Evolutionary conservation across 2,797 vertebrate genomes (phyloP).

Genomic region (Yasuhikotakia modesta): DNA sequence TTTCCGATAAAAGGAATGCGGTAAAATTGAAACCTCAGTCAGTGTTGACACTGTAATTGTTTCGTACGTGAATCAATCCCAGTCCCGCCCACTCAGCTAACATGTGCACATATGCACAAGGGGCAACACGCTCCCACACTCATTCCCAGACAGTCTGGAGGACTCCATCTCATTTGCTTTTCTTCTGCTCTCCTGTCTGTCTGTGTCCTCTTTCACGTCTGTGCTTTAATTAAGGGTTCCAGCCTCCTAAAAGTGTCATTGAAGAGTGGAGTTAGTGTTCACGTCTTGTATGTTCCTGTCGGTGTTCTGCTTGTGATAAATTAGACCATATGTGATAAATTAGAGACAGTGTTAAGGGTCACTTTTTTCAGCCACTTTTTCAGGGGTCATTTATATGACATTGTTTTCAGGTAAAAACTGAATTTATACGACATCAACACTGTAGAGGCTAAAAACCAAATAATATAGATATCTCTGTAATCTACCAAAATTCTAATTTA

Average conservation of each 20-base stretch:
- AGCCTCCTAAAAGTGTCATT: conserved; percentile 69
- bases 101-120: conserved; percentile 59
- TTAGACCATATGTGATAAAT: conserved; percentile 72
- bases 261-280: conserved; percentile 62
- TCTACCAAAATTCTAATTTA: too few relatives aligned
- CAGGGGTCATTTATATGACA: too few relatives aligned
- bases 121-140: conserved; percentile 76
- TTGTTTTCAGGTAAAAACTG: too few relatives aligned
- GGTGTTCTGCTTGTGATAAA: conserved; percentile 59
- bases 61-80: conserved; percentile 74
- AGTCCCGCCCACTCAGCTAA: conserved; percentile 44
- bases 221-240: conserved; percentile 77
- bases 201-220: conserved; percentile 71
- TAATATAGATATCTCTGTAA: too few relatives aligned
- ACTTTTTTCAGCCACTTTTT: conserved; percentile 52
- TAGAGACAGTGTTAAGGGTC: conserved; percentile 54
- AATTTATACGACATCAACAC: too few relatives aligned
- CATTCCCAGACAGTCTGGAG: conserved; percentile 76
- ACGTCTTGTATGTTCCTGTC: conserved; percentile 58
- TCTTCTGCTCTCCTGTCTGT: conserved; percentile 65
- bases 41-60: conserved; percentile 36
- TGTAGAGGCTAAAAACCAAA: too few relatives aligned
- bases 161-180: conserved; percentile 72
- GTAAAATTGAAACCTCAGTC: conserved; percentile 64
- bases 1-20: conserved; percentile 5